These are phyloP conservation scores for Clarias macrocephalus DNA, from an alignment of 2,113 vertebrate species.

Conservation along the genomic window DNA sequence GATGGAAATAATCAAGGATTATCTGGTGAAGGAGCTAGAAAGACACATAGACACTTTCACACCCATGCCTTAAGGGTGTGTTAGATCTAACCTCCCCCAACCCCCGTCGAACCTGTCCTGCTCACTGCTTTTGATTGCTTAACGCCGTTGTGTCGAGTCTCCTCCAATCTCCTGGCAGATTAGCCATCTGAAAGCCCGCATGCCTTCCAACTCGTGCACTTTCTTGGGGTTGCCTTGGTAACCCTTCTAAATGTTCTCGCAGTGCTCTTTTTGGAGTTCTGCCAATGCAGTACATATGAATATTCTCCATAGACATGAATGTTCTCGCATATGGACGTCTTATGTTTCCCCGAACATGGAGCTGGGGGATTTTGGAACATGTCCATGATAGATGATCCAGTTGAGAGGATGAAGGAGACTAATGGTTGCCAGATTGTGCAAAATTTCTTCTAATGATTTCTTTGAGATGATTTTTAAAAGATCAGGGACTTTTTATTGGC, in stretches of 20 bases:
- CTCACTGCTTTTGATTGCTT: constrained; percentile 49
- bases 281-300: constrained; percentile 39
- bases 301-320: constrained; percentile 34
- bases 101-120: constrained; percentile 37
- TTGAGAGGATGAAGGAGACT: neutral
- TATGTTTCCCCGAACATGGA: too few relatives aligned
- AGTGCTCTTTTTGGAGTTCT: constrained; percentile 31
- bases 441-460: neutral
- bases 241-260: constrained; percentile 52
- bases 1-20: constrained; percentile 6
- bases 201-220: constrained; percentile 54
- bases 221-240: constrained; percentile 60
- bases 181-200: constrained; percentile 39
- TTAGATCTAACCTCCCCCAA: constrained; percentile 39
- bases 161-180: constrained; percentile 51
- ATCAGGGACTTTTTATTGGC: neutral
- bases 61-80: constrained; percentile 7
- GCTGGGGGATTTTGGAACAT: neutral
- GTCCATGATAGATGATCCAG: neutral
- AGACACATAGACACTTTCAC: neutral
- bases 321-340: neutral
- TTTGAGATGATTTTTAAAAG: neutral
- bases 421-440: neutral
- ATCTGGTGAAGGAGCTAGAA: neutral
- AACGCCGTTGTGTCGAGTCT: constrained; percentile 21